Conservation (phyloP, 2,797 vertebrate species). For the Pseudocheirus occidentalis region DNA sequence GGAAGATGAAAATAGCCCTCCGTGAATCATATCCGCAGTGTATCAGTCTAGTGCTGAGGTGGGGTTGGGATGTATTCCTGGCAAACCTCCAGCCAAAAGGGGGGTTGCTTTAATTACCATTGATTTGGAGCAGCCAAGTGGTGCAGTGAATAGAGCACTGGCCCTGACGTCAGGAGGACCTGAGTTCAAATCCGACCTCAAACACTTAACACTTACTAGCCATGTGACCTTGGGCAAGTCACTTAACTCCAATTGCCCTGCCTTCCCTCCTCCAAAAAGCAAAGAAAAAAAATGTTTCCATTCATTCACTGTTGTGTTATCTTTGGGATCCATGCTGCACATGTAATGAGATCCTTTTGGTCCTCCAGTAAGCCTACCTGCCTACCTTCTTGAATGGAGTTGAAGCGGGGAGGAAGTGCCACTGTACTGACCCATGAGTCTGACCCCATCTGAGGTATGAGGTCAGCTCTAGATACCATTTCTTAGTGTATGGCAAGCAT, state of each 20-base stretch:
- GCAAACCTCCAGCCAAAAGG: slow-evolving; percentile 3
- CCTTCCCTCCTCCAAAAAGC: no score
- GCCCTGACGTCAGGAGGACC: no score
- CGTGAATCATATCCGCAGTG: slow-evolving; percentile 40
- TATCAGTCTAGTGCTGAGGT: not conserved
- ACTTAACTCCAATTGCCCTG: no score
- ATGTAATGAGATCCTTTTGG: slow-evolving; percentile 3
- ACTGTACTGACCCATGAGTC: fast-evolving
- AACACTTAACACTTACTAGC: no score
- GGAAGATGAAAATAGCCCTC: slow-evolving; percentile 49
- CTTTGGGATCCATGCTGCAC: slow-evolving; percentile 5
- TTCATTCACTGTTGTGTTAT: not conserved
- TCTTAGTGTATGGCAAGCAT: not conserved
- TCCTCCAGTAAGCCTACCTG: slow-evolving; percentile 30
- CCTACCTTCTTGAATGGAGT: slow-evolving; percentile 29
- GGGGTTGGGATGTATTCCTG: slow-evolving; percentile 46
- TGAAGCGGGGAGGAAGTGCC: not conserved
- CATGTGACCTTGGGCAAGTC: no score
- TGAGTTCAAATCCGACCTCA: no score
- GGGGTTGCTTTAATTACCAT: slow-evolving; percentile 15
- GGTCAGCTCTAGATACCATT: not conserved
- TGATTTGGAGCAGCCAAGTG: not conserved
- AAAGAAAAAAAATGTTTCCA: no score
- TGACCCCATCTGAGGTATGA: not conserved
- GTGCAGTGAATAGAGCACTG: no score